A percentile compares a stretch with the other conserved stretches of the same genome.
These are phyloP conservation scores for Teleiodes luculella DNA, from an alignment of 2,888 invertebrate species.

Conservation along the genomic window DNA sequence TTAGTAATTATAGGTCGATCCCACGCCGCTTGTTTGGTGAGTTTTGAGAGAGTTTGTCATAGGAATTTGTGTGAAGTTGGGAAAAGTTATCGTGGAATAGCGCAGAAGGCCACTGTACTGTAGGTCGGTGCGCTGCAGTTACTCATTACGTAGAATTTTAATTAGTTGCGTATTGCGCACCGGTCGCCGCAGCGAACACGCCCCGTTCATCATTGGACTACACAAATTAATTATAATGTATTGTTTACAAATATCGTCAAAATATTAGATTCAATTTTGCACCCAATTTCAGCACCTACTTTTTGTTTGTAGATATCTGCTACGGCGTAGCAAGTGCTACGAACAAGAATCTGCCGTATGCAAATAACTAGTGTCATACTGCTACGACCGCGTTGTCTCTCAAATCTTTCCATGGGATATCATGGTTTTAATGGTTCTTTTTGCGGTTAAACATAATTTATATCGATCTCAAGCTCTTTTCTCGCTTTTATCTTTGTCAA, in stretches of 20 bases:
- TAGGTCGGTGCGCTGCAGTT: conserved; percentile 58
- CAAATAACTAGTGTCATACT: no score
- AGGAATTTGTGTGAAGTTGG: background rate
- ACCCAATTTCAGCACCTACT: no score
- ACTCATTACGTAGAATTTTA: conserved; percentile 67
- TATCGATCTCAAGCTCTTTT: no score
- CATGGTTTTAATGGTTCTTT: no score
- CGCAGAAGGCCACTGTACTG: no score
- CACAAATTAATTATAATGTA: conserved; percentile 30
- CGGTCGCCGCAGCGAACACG: conserved; percentile 37
- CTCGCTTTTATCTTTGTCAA: no score
- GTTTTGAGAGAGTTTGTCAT: background rate
- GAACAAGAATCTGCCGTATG: no score
- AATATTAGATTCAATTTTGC: no score
- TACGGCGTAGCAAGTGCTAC: background rate
- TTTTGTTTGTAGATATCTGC: background rate
- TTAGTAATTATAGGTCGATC: conserved; percentile 55
- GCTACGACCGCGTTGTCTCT: no score
- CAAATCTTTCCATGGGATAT: no score
- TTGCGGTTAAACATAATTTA: no score
- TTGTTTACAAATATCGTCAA: no score
- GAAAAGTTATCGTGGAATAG: background rate
- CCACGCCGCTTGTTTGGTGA: conserved; percentile 31
- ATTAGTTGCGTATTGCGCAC: conserved; percentile 65
- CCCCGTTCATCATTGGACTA: conserved; percentile 41